Percentiles rank a stretch among this genome's conserved stretches.
phyloP scores from a whole-genome alignment of 2,113 vertebrate species.

The Collichthys lucidus region DNA sequence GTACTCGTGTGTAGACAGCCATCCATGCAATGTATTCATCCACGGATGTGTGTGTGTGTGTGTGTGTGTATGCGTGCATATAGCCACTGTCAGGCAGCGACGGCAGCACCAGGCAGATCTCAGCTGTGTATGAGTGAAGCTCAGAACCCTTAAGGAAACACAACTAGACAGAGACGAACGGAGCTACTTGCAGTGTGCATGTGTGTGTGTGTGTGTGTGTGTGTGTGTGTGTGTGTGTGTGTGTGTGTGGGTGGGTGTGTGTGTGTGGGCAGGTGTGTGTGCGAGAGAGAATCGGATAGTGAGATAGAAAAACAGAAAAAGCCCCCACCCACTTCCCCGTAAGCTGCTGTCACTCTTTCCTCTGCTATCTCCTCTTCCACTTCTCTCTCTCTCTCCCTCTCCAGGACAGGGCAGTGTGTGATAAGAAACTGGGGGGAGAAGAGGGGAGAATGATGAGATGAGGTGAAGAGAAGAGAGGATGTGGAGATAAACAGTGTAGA shows the following conservation, averaged over 20 bases:
- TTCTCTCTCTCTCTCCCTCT: too few relatives aligned
- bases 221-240: conserved; percentile 29
- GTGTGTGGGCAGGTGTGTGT: conserved; percentile 25
- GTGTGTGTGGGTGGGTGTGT: conserved; percentile 22
- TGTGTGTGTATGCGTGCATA: not conserved
- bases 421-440: conserved; percentile 57
- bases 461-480: conserved; percentile 44
- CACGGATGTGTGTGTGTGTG: not conserved
- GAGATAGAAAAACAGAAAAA: conserved; percentile 32
- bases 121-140: conserved; percentile 58
- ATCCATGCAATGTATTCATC: not conserved
- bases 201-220: conserved; percentile 26
- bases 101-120: conserved; percentile 43
- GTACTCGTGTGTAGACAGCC: conserved; percentile 9
- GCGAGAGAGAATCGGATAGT: conserved; percentile 10
- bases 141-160: conserved; percentile 58
- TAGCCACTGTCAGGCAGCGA: conserved; percentile 22
- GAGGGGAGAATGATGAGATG: conserved; percentile 47
- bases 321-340: conserved; percentile 45
- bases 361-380: conserved; percentile 54
- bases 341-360: conserved; percentile 74
- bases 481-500: conserved; percentile 48
- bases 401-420: conserved; percentile 52
- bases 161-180: conserved; percentile 55
- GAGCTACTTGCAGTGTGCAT: conserved; percentile 41